These are phyloP conservation scores for Acanthurus tractus DNA, from an alignment of 2,797 vertebrate species.

Conservation along the genomic window DNA sequence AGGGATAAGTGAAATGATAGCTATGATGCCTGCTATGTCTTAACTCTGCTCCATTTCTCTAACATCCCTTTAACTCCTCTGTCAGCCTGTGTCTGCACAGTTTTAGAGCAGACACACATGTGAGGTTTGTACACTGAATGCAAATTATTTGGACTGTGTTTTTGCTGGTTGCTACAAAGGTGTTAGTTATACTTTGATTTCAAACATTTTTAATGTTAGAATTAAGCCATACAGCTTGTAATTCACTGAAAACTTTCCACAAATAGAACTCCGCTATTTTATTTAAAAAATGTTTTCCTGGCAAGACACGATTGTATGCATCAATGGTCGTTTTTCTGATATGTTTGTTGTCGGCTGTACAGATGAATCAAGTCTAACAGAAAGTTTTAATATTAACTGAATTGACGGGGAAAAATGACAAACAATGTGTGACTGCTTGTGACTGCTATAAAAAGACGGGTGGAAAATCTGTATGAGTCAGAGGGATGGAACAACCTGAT, in stretches of 20 bases:
- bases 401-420: not conserved
- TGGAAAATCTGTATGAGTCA: constrained; percentile 14
- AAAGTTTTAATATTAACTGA: constrained; percentile 16
- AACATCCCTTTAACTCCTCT: not conserved
- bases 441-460: not conserved
- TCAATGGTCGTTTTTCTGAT: constrained; percentile 3
- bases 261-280: not conserved
- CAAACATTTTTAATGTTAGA: no score
- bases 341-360: not conserved
- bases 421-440: no score
- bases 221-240: not conserved
- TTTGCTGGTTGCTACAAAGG: not conserved
- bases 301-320: not conserved
- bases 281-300: not conserved
- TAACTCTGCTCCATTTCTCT: not conserved
- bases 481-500: constrained; percentile 10
- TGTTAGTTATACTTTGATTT: not conserved
- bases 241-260: no score
- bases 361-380: constrained; percentile 7
- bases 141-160: not conserved
- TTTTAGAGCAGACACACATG: not conserved
- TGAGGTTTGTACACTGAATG: not conserved
- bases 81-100: not conserved
- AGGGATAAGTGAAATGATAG: not conserved
- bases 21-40: not conserved